Evolutionary conservation across 2,888 invertebrate species (phyloP).

Genomic region (Habrosyne pyritoides): DNA sequence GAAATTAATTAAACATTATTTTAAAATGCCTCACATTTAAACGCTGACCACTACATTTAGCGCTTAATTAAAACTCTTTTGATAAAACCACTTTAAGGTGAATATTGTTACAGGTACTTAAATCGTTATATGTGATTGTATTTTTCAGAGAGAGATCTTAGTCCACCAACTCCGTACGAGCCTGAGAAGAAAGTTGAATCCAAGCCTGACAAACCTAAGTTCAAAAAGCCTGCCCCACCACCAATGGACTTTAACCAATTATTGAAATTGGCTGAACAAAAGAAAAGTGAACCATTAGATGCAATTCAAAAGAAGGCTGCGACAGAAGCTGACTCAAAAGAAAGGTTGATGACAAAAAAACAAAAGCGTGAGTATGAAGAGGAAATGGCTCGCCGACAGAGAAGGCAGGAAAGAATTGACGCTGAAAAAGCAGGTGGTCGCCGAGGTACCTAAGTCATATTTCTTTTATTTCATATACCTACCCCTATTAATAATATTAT

Average conservation of each 20-base stretch:
- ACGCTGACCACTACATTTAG: too few relatives aligned
- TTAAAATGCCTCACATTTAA: too few relatives aligned
- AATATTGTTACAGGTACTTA: too few relatives aligned
- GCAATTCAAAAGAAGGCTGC: constrained; percentile 51
- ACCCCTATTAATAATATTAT: too few relatives aligned
- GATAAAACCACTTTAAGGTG: too few relatives aligned
- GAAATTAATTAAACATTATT: too few relatives aligned
- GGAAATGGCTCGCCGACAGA: constrained; percentile 86
- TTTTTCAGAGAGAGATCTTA: constrained; percentile 51
- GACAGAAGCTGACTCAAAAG: constrained; percentile 82
- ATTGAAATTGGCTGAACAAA: constrained; percentile 91
- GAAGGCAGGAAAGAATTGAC: constrained; percentile 67
- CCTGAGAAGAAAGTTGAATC: constrained; percentile 67
- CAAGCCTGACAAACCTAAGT: constrained; percentile 82
- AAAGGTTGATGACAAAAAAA: constrained; percentile 90
- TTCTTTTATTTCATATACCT: too few relatives aligned
- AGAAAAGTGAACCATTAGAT: constrained; percentile 90
- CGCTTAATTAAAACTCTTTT: too few relatives aligned
- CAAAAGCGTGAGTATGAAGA: constrained; percentile 90
- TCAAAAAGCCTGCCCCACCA: constrained; percentile 86
- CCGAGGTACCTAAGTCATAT: constrained; percentile 45
- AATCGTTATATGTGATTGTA: too few relatives aligned
- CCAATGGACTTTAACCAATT: constrained; percentile 91
- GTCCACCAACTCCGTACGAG: constrained; percentile 66
- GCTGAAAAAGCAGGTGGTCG: constrained; percentile 54